Conservation (phyloP, 1,140 invertebrate genomes). For the Zaprionus inermis region DNA sequence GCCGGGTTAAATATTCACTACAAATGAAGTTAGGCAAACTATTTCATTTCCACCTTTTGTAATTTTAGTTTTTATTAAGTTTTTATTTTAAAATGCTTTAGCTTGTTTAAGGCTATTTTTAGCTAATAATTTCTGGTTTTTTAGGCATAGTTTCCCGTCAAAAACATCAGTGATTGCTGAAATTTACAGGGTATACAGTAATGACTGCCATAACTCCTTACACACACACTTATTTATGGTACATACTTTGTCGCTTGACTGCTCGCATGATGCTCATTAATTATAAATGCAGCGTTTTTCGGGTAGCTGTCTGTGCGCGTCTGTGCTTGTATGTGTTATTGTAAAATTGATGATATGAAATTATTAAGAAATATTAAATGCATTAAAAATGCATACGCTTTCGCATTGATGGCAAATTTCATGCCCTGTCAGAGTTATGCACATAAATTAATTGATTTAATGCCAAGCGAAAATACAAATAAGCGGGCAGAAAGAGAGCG, state of each 20-base stretch:
- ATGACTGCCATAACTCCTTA: background rate
- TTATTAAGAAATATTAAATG: conserved; percentile 40
- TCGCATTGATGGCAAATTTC: conserved; percentile 60
- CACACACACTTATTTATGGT: background rate
- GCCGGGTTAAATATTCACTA: background rate
- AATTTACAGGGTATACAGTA: conserved; percentile 1
- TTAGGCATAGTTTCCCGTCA: too few species aligned
- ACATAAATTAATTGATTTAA: conserved; percentile 71
- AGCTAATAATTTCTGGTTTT: too few species aligned
- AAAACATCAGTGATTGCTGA: too few species aligned
- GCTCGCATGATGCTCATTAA: conserved; percentile 3
- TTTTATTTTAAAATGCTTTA: too few species aligned
- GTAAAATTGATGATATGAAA: conserved; percentile 11
- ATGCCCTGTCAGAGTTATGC: conserved; percentile 58
- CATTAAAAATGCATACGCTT: conserved; percentile 65
- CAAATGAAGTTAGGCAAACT: background rate
- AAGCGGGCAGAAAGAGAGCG: conserved; percentile 48
- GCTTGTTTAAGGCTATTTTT: too few species aligned
- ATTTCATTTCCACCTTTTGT: too few species aligned
- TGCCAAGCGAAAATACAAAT: conserved; percentile 42
- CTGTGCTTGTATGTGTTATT: background rate
- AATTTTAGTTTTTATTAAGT: too few species aligned
- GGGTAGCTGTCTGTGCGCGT: background rate
- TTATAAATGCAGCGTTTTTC: background rate
- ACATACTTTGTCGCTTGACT: background rate